Conservation (phyloP, 2,888 invertebrate genomes). For the Euzophera pinguis region DNA sequence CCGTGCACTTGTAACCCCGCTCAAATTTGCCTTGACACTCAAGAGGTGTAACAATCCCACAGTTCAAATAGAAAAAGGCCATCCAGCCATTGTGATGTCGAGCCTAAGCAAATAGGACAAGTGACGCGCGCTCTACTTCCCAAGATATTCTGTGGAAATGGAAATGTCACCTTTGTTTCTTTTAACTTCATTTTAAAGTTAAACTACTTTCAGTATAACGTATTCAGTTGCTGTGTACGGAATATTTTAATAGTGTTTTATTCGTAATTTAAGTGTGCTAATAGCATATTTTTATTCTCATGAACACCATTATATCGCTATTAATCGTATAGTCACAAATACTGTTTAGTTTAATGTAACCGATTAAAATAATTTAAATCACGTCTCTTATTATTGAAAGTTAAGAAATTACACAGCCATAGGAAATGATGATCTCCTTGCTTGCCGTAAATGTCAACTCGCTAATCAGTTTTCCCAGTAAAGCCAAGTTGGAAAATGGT, state of each 20-base stretch:
- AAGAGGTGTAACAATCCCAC: conserved; percentile 37
- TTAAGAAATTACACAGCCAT: no score
- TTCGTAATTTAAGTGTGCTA: no score
- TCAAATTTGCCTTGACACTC: conserved; percentile 47
- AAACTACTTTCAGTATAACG: background rate
- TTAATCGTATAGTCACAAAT: no score
- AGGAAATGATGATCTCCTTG: no score
- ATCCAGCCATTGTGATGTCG: conserved; percentile 10
- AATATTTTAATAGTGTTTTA: background rate
- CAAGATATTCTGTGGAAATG: background rate
- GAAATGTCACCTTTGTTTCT: background rate
- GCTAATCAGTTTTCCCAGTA: no score
- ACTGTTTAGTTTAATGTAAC: no score
- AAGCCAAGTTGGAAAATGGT: no score
- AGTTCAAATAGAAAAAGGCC: conserved; percentile 35
- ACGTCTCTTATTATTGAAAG: no score
- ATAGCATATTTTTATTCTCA: no score
- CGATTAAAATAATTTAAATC: no score
- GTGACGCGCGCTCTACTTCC: conserved; percentile 1
- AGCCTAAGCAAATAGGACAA: conserved; percentile 11
- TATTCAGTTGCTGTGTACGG: background rate
- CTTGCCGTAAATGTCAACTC: no score
- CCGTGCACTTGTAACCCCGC: conserved; percentile 31
- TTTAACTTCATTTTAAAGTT: background rate
- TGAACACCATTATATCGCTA: no score